These are phyloP conservation scores for Eriosoma lanigerum DNA, from an alignment of 1,140 invertebrate species.

Conservation along the genomic window DNA sequence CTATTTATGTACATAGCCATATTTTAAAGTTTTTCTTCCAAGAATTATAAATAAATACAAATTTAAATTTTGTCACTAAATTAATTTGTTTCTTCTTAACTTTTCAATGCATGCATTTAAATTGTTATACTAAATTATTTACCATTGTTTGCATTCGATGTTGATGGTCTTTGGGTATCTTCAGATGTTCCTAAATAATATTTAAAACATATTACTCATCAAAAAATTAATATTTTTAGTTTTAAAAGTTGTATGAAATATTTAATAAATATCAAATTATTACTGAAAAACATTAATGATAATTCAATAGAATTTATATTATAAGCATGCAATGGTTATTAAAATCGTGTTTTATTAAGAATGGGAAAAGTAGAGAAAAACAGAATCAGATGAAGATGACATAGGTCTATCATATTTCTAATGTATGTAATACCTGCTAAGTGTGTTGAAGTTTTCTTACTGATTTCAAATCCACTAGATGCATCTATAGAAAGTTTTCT, in stretches of 20 bases:
- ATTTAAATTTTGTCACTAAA: neutral
- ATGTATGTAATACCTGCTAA: conserved; percentile 33
- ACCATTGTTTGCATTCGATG: conserved; percentile 1
- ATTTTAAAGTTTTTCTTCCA: neutral
- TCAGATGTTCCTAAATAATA: conserved; percentile 31
- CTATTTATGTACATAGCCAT: no score
- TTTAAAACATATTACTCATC: neutral
- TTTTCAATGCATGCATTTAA: conserved; percentile 5
- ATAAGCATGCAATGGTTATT: conserved; percentile 27
- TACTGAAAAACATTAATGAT: neutral
- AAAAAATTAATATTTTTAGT: neutral
- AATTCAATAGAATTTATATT: neutral
- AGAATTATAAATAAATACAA: neutral
- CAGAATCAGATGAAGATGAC: neutral
- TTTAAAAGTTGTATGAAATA: neutral
- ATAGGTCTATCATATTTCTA: conserved; percentile 15
- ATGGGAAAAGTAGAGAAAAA: conserved; percentile 16
- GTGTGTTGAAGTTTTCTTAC: conserved; percentile 35
- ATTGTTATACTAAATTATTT: neutral
- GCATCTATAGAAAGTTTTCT: conserved; percentile 51
- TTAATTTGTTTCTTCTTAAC: neutral
- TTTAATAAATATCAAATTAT: neutral
- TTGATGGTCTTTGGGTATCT: neutral
- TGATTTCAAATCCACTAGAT: conserved; percentile 2
- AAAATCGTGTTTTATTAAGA: neutral